phyloP scores from a whole-genome alignment of 2,797 vertebrate species.

The Sciurus vulgaris region DNA sequence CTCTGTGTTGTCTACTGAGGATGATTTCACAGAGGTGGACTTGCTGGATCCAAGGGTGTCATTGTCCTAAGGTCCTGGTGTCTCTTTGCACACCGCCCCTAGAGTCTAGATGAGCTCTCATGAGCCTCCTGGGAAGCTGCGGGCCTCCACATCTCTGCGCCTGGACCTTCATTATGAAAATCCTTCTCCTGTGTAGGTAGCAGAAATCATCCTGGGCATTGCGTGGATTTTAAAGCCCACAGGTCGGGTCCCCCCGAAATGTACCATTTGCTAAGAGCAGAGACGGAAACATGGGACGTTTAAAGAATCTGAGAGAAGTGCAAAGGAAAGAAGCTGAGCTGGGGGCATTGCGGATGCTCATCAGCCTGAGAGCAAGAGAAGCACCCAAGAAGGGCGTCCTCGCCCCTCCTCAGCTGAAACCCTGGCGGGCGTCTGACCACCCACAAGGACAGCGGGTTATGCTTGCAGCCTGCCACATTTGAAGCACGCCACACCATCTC shows the following conservation, averaged over 20 bases:
- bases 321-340: not conserved
- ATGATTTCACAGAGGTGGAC: not conserved
- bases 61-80: not conserved
- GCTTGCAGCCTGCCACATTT: not conserved
- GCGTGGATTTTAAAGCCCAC: not conserved
- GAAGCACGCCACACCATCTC: not conserved
- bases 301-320: not conserved
- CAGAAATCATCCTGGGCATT: not conserved
- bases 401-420: not conserved
- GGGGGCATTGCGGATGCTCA: not conserved
- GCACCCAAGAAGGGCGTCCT: not conserved
- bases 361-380: not conserved
- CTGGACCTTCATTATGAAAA: not conserved
- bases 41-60: not conserved
- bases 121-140: not conserved
- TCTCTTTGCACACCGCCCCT: not conserved
- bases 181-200: not conserved
- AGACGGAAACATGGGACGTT: not conserved
- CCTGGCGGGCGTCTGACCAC: not conserved
- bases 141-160: not conserved
- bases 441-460: not conserved
- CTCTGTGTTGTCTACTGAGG: not conserved
- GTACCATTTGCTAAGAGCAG: not conserved
- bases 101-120: too few relatives aligned
- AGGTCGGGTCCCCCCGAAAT: not conserved